These are phyloP conservation scores for Pleuronectes platessa DNA, from an alignment of 2,113 vertebrate genomes.

Conservation along the genomic window DNA sequence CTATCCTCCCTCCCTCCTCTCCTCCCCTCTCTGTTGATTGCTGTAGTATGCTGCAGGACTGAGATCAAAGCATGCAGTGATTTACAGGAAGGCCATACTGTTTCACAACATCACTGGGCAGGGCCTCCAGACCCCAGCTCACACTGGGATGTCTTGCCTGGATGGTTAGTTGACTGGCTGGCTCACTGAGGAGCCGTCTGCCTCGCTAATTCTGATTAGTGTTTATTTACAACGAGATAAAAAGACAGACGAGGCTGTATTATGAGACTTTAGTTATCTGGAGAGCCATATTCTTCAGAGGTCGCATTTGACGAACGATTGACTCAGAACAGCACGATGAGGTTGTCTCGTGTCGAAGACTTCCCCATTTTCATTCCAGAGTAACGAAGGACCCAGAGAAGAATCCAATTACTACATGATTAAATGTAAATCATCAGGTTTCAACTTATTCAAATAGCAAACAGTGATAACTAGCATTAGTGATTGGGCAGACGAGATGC, in stretches of 20 bases:
- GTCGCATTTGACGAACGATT: background rate
- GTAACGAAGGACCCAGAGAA: no score
- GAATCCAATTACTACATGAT: no score
- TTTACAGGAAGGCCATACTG: conserved; percentile 47
- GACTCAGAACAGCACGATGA: no score
- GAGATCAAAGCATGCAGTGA: conserved; percentile 47
- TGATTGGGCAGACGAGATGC: no score
- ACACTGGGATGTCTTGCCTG: conserved; percentile 24
- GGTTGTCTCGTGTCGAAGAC: no score
- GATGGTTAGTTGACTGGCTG: conserved; percentile 10
- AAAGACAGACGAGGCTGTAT: background rate
- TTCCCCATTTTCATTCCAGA: no score
- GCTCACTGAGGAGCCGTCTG: background rate
- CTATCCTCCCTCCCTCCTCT: background rate
- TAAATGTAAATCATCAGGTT: no score
- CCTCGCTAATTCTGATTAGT: background rate
- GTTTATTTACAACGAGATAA: conserved; percentile 3
- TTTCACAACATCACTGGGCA: conserved; percentile 30
- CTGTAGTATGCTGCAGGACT: conserved; percentile 32
- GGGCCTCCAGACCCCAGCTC: conserved; percentile 31
- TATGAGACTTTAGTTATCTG: no score
- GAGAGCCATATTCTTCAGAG: no score
- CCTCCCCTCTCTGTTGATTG: conserved; percentile 18
- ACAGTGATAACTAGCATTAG: no score
- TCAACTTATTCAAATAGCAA: no score